Conservation (phyloP, 2,888 invertebrate genomes). For the Anthrax anthrax region DNA sequence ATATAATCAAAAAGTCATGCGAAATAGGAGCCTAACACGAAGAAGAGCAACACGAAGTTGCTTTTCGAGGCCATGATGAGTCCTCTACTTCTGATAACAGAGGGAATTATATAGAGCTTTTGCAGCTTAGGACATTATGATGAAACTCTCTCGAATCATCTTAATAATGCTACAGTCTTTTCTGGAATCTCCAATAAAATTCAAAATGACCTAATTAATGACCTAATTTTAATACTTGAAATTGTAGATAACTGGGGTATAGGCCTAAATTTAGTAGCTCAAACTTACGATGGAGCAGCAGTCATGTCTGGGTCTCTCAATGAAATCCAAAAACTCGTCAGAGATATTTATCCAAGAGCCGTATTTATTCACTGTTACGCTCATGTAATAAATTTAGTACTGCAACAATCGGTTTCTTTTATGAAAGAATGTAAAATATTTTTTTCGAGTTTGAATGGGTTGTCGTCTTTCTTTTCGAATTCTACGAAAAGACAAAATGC, state of each 20-base stretch:
- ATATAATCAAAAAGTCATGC: not conserved
- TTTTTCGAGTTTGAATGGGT: conserved; percentile 12
- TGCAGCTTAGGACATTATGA: not conserved
- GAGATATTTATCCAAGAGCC: conserved; percentile 15
- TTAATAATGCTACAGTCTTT: not conserved
- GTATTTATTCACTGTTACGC: conserved; percentile 16
- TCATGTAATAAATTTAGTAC: conserved; percentile 15
- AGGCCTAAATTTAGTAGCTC: conserved; percentile 19
- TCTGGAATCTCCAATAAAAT: not conserved
- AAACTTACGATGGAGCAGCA: no score
- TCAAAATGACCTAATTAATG: not conserved
- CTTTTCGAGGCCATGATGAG: not conserved
- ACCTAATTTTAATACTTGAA: conserved; percentile 13
- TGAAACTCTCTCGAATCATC: not conserved
- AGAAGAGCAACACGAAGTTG: not conserved
- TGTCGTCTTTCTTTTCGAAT: no score
- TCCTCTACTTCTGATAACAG: not conserved
- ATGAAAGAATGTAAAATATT: conserved; percentile 19
- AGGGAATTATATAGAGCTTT: not conserved
- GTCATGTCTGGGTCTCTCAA: conserved; percentile 16
- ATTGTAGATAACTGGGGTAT: no score
- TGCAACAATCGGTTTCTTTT: conserved; percentile 15
- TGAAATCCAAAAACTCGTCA: conserved; percentile 19
- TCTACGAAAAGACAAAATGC: no score
- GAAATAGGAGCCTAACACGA: not conserved